Conservation (phyloP, 2,888 invertebrate species). For the Lepetodrilus schrolli region DNA sequence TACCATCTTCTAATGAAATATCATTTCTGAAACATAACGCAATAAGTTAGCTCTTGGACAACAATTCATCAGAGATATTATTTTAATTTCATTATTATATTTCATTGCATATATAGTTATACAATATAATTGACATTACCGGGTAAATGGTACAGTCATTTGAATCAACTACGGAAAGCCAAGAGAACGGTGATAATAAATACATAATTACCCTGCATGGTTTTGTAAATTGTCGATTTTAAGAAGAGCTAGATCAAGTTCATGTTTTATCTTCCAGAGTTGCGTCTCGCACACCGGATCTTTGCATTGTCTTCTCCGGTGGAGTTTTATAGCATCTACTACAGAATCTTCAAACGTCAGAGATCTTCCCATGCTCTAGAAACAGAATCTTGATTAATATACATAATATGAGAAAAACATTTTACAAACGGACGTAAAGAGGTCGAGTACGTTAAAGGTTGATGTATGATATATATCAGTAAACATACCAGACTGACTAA, state of each 20-base stretch:
- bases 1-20: slow-evolving; percentile 16
- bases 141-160: neutral
- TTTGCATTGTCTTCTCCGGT: slow-evolving; percentile 84
- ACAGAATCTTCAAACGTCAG: slow-evolving; percentile 88
- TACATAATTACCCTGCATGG: slow-evolving; percentile 78
- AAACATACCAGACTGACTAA: slow-evolving; percentile 92
- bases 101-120: too few relatives aligned
- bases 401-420: too few relatives aligned
- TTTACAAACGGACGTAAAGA: too few relatives aligned
- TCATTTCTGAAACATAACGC: too few relatives aligned
- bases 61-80: too few relatives aligned
- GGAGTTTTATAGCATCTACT: slow-evolving; percentile 85
- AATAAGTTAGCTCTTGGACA: too few relatives aligned
- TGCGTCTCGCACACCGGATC: slow-evolving; percentile 79
- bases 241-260: slow-evolving; percentile 89
- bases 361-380: slow-evolving; percentile 83
- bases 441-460: too few relatives aligned
- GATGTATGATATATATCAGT: too few relatives aligned
- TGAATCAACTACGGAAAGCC: too few relatives aligned
- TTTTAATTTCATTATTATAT: neutral
- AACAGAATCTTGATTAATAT: too few relatives aligned
- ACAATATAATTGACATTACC: too few relatives aligned
- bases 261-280: slow-evolving; percentile 92
- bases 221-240: slow-evolving; percentile 90
- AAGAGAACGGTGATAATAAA: too few relatives aligned